Conservation (phyloP, 2,113 vertebrate genomes). For the Cyrtonyx montezumae region DNA sequence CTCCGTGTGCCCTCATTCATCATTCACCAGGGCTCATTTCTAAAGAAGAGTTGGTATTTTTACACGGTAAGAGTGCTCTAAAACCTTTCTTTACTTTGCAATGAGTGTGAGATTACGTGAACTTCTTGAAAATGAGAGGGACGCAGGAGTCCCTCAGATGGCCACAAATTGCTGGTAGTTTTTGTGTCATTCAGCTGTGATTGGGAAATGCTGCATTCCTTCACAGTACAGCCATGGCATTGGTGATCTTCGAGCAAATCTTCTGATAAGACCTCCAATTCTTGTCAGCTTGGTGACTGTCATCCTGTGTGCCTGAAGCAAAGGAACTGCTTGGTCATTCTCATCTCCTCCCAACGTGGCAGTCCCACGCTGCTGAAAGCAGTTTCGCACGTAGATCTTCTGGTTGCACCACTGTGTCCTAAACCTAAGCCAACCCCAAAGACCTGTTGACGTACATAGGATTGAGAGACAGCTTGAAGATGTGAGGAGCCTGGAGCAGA, state of each 20-base stretch:
- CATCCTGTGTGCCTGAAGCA: not conserved
- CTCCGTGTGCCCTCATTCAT: slow-evolving; percentile 59
- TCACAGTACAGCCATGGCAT: not conserved
- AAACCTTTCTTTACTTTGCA: slow-evolving; percentile 64
- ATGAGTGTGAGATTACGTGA: slow-evolving; percentile 33
- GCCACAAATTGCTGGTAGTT: not conserved
- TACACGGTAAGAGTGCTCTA: slow-evolving; percentile 65
- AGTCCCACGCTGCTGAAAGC: not conserved
- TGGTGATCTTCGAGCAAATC: not conserved
- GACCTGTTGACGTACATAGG: accelerated
- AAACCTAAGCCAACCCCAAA: not conserved
- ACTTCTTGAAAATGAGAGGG: not conserved
- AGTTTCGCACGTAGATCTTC: not conserved
- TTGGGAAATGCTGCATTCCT: not conserved
- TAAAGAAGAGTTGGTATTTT: slow-evolving; percentile 57
- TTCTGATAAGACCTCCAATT: not conserved
- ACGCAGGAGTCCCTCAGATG: not conserved
- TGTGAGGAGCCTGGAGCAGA: not conserved
- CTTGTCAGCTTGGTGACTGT: not conserved
- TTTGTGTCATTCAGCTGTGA: not conserved
- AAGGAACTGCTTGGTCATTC: not conserved
- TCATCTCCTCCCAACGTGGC: accelerated
- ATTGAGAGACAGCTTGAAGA: not conserved
- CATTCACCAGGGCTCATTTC: slow-evolving; percentile 57
- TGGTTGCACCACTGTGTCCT: not conserved